phyloP scores from a whole-genome alignment of 1,140 invertebrate genomes.

The Nomia melanderi region DNA sequence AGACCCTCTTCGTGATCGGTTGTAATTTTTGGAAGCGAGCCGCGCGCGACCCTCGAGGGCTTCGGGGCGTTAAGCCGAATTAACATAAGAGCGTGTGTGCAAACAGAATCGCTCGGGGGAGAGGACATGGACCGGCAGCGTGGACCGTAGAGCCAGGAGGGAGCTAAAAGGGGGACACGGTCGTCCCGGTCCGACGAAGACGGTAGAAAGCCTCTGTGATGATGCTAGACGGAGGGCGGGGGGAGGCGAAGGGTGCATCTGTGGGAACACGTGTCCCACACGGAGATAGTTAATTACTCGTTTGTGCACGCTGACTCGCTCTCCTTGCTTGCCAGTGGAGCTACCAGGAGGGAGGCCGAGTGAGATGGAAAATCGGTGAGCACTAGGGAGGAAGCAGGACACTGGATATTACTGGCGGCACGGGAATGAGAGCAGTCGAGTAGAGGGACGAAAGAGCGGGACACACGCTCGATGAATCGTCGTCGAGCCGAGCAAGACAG shows the following conservation, averaged over 20 bases:
- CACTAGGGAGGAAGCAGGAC: conserved; percentile 11
- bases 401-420: conserved; percentile 23
- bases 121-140: neutral
- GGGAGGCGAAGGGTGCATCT: conserved; percentile 34
- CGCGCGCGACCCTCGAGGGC: conserved; percentile 61
- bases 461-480: conserved; percentile 38
- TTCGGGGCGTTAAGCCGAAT: conserved; percentile 78
- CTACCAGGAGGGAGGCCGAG: conserved; percentile 40
- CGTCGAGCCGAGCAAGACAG: neutral
- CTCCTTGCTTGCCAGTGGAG: conserved; percentile 31
- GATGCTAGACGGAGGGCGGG: conserved; percentile 12
- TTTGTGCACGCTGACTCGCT: conserved; percentile 71
- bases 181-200: conserved; percentile 1
- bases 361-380: conserved; percentile 47
- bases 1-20: conserved; percentile 55
- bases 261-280: conserved; percentile 77
- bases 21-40: conserved; percentile 73
- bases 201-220: conserved; percentile 20
- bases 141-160: neutral
- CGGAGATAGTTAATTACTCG: conserved; percentile 80
- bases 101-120: conserved; percentile 69
- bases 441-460: conserved; percentile 54
- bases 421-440: conserved; percentile 58
- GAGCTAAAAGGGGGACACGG: neutral
- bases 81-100: conserved; percentile 81